Percentiles rank a stretch among this genome's conserved stretches.
phyloP scores from a whole-genome alignment of 2,797 vertebrate species.

The Ctenochaetus hawaiiensis region DNA sequence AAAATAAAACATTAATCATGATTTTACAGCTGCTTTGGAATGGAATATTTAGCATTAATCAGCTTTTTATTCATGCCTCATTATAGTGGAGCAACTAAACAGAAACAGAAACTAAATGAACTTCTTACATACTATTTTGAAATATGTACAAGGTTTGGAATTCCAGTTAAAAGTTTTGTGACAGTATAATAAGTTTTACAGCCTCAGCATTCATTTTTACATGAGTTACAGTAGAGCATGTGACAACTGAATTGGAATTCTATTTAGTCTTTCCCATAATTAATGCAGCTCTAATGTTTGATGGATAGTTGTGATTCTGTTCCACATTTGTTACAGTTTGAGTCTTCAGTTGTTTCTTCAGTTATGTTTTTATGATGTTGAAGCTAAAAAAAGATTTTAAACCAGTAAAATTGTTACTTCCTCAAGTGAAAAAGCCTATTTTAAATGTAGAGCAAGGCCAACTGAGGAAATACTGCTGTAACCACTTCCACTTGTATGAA shows the following conservation, averaged over 20 bases:
- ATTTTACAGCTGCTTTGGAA: conserved; percentile 33
- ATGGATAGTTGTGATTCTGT: neutral
- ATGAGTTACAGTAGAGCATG: conserved; percentile 5
- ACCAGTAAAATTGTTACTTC: neutral
- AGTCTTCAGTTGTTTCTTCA: neutral
- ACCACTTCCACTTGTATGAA: conserved; percentile 28
- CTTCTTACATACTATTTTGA: neutral
- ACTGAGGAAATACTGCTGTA: conserved; percentile 36
- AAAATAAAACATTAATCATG: conserved; percentile 73
- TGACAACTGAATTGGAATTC: neutral
- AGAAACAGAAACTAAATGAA: conserved; percentile 1
- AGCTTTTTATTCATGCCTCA: conserved; percentile 15
- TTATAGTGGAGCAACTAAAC: conserved; percentile 14
- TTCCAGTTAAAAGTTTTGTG: conserved; percentile 1
- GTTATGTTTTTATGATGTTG: neutral
- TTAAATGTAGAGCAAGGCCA: neutral
- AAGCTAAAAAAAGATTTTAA: neutral
- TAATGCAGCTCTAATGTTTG: neutral
- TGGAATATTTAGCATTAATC: conserved; percentile 14
- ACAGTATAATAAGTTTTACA: neutral
- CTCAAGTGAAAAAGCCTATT: neutral
- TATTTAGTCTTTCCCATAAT: neutral
- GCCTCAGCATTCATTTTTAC: neutral
- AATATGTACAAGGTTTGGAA: neutral
- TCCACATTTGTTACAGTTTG: neutral